Conservation (phyloP, 2,888 invertebrate genomes). For the Neria commutata region DNA sequence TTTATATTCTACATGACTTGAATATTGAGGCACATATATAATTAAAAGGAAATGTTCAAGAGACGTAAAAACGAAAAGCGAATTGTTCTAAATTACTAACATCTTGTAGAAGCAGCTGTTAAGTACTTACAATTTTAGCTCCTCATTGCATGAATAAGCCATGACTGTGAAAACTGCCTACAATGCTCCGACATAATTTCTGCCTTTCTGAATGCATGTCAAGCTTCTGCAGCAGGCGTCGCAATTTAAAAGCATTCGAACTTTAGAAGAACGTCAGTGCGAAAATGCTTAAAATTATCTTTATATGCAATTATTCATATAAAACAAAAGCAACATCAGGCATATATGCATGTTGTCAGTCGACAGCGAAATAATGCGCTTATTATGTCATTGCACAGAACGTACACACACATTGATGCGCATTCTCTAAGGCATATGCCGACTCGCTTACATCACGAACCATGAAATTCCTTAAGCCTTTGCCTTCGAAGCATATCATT, state of each 20-base stretch:
- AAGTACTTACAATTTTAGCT: no score
- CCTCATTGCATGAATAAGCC: no score
- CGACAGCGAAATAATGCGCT: slow-evolving; percentile 16
- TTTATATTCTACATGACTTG: no score
- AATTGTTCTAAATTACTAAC: no score
- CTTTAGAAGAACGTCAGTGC: slow-evolving; percentile 22
- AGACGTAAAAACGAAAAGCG: no score
- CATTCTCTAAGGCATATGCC: background rate
- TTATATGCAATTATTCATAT: slow-evolving; percentile 1
- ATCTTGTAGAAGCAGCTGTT: no score
- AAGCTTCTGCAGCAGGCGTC: slow-evolving; percentile 30
- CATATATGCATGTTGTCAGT: slow-evolving; percentile 21
- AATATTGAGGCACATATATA: no score
- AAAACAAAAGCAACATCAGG: background rate
- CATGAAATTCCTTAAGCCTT: slow-evolving; percentile 13
- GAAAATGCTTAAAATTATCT: background rate
- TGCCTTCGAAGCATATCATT: slow-evolving; percentile 20
- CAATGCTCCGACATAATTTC: no score
- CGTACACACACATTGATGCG: no score
- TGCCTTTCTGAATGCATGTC: no score
- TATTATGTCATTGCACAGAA: slow-evolving; percentile 25
- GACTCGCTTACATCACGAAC: background rate
- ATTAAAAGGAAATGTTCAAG: no score
- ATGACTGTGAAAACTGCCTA: no score
- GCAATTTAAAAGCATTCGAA: slow-evolving; percentile 40